Percentiles rank a stretch among this genome's conserved stretches.
Evolutionary conservation across 2,888 invertebrate genomes (phyloP).

Genomic region (Tetheella fluctuosa): DNA sequence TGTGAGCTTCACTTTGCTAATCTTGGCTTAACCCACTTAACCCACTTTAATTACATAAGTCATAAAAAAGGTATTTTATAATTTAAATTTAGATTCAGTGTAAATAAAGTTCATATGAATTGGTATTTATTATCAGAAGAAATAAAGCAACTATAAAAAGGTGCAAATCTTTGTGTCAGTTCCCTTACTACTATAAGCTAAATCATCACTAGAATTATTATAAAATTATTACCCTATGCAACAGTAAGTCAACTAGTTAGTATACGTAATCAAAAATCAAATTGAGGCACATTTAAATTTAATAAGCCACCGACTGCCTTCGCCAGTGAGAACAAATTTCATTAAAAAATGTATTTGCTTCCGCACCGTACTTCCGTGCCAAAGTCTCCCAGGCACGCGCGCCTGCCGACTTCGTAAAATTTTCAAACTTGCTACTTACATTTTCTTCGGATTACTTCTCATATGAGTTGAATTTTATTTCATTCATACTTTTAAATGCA

Average conservation of each 20-base stretch:
- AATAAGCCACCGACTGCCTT: conserved; percentile 31
- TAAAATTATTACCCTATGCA: too few species aligned
- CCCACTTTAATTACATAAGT: too few species aligned
- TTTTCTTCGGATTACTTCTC: neutral
- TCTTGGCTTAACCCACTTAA: too few species aligned
- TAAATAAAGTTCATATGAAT: too few species aligned
- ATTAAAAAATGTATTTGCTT: conserved; percentile 39
- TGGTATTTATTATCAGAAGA: too few species aligned
- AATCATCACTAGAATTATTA: too few species aligned
- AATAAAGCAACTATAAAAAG: too few species aligned
- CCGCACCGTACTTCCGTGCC: conserved; percentile 5
- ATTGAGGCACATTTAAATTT: conserved; percentile 48
- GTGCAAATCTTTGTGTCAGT: too few species aligned
- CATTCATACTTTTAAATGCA: conserved; percentile 2
- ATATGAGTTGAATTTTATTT: conserved; percentile 6
- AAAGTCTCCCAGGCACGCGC: conserved; percentile 8
- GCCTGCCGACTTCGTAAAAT: conserved; percentile 23
- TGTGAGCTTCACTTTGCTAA: neutral
- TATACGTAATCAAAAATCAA: conserved; percentile 23
- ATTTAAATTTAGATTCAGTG: too few species aligned
- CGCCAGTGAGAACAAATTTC: conserved; percentile 32
- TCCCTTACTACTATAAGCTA: neutral
- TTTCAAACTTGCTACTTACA: conserved; percentile 25
- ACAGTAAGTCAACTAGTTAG: conserved; percentile 23
- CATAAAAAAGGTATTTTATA: too few species aligned